phyloP scores from a whole-genome alignment of 1,140 invertebrate genomes.

The Plodia interpunctella region DNA sequence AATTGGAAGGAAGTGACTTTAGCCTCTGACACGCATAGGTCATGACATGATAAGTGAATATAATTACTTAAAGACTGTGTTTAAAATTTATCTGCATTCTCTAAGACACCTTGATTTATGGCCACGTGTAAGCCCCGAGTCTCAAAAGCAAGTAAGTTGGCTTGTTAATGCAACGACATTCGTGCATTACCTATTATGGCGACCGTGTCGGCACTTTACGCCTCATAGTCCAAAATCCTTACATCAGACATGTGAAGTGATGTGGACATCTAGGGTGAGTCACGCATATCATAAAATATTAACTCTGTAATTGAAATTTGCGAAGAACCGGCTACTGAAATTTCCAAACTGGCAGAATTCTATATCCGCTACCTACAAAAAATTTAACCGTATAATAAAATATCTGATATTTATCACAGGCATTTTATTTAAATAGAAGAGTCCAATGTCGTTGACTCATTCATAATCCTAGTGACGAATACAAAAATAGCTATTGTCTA shows the following conservation, averaged over 20 bases:
- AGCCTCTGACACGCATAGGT: conserved; percentile 12
- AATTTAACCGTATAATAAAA: too few species aligned
- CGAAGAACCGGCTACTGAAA: not conserved
- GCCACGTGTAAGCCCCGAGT: not conserved
- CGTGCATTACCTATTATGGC: conserved; percentile 64
- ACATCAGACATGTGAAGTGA: conserved; percentile 34
- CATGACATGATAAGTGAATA: conserved; percentile 17
- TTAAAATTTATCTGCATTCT: conserved; percentile 1
- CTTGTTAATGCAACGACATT: conserved; percentile 51
- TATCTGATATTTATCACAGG: too few species aligned
- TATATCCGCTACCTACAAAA: too few species aligned
- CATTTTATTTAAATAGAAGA: not conserved
- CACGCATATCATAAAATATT: conserved; percentile 19
- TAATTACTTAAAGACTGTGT: conserved; percentile 1
- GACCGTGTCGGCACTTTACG: conserved; percentile 41
- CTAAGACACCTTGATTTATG: not conserved
- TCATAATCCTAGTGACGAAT: conserved; percentile 43
- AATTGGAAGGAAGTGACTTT: not conserved
- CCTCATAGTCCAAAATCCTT: conserved; percentile 52
- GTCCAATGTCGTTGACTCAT: conserved; percentile 41
- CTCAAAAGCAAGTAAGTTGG: conserved; percentile 34
- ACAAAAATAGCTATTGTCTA: conserved; percentile 51
- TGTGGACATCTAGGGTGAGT: conserved; percentile 31
- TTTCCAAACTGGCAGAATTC: too few species aligned
- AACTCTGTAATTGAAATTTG: not conserved